phyloP scores from a whole-genome alignment of 2,888 invertebrate species.

The Cheilosia vulpina region DNA sequence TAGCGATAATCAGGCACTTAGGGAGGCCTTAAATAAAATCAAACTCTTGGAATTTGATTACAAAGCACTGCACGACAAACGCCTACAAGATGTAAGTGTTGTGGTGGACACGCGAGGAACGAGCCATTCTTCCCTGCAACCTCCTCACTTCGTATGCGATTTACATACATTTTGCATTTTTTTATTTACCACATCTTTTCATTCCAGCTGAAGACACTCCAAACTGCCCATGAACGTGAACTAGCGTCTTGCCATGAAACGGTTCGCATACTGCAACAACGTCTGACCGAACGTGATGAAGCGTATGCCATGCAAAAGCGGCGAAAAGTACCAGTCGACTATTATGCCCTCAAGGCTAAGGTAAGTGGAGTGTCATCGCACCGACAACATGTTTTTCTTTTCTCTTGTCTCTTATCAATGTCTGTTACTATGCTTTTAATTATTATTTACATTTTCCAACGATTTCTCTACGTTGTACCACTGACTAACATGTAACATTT shows the following conservation, averaged over 20 bases:
- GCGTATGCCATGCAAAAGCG: conserved; percentile 82
- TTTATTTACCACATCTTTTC: conserved; percentile 42
- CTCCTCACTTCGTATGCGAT: conserved; percentile 52
- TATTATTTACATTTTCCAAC: conserved; percentile 42
- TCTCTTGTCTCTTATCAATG: conserved; percentile 45
- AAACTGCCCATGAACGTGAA: conserved; percentile 89
- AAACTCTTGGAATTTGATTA: conserved; percentile 90
- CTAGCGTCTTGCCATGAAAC: conserved; percentile 84
- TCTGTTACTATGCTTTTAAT: conserved; percentile 2
- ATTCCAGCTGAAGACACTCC: conserved; percentile 89
- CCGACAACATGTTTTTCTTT: conserved; percentile 44
- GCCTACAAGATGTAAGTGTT: conserved; percentile 90
- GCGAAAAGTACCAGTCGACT: conserved; percentile 83
- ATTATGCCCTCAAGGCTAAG: conserved; percentile 84
- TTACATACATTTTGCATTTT: conserved; percentile 35
- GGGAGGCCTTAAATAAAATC: conserved; percentile 86
- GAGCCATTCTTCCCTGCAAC: conserved; percentile 42
- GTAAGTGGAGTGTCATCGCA: conserved; percentile 76
- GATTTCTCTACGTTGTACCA: conserved; percentile 42
- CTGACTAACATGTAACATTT: conserved; percentile 26
- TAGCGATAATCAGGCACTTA: conserved; percentile 81
- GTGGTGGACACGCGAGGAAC: conserved; percentile 42
- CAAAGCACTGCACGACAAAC: conserved; percentile 89
- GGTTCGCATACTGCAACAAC: conserved; percentile 82
- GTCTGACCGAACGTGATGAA: conserved; percentile 83